phyloP scores from a whole-genome alignment of 2,797 vertebrate genomes.

The Cyclopterus lumpus region DNA sequence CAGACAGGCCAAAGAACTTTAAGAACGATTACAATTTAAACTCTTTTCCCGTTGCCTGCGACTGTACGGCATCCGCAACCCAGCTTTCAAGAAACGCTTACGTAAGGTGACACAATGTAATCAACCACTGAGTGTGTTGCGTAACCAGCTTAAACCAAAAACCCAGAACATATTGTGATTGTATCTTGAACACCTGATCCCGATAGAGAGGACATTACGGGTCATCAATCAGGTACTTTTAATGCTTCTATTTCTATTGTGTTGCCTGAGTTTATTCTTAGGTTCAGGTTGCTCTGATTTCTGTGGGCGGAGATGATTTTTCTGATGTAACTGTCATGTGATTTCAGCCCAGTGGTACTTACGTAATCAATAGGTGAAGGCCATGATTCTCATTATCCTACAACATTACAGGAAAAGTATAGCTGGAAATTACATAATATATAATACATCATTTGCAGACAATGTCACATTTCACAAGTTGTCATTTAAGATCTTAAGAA shows the following conservation, averaged over 20 bases:
- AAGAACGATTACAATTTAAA: constrained; percentile 65
- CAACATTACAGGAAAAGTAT: background rate
- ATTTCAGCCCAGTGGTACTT: constrained; percentile 27
- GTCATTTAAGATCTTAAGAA: constrained; percentile 1
- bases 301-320: constrained; percentile 37
- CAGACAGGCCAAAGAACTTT: constrained; percentile 59
- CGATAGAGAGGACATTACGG: constrained; percentile 30
- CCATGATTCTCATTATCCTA: constrained; percentile 22
- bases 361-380: constrained; percentile 44
- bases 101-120: constrained; percentile 52
- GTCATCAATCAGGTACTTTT: constrained; percentile 41
- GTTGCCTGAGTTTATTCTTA: constrained; percentile 11
- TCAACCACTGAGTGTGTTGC: constrained; percentile 56
- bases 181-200: constrained; percentile 38
- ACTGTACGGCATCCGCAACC: constrained; percentile 9
- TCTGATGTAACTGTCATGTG: constrained; percentile 35
- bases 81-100: constrained; percentile 64
- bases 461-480: background rate
- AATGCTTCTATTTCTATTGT: constrained; percentile 37
- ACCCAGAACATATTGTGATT: constrained; percentile 52
- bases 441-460: background rate
- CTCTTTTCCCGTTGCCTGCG: constrained; percentile 32
- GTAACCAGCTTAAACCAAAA: constrained; percentile 53
- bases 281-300: constrained; percentile 23
- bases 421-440: constrained; percentile 14